Evolutionary conservation across 2,797 vertebrate species (phyloP).

Genomic region (Triplophysa bombifrons): DNA sequence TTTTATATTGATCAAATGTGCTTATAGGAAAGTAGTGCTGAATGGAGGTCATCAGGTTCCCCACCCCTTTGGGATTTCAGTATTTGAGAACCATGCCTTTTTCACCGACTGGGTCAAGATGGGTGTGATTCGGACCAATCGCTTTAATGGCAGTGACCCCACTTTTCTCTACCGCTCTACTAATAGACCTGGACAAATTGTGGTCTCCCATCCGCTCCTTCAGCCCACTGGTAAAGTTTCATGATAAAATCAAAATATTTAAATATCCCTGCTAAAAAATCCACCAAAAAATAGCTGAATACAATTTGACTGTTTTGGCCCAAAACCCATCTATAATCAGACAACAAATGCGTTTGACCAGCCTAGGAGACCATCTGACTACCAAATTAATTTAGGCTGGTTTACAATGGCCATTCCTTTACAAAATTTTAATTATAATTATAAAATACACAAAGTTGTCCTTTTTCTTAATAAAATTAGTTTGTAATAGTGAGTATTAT

Average conservation of each 20-base stretch:
- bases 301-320: neutral
- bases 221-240: slow-evolving; percentile 69
- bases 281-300: neutral
- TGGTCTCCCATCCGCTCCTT: slow-evolving; percentile 67
- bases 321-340: neutral
- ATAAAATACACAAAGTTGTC: too few relatives aligned
- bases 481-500: neutral
- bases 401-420: neutral
- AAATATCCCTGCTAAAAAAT: neutral
- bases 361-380: neutral
- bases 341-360: neutral
- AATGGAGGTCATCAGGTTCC: slow-evolving; percentile 71
- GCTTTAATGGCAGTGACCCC: slow-evolving; percentile 74
- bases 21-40: slow-evolving; percentile 72
- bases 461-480: neutral
- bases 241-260: slow-evolving; percentile 2
- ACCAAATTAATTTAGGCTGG: neutral
- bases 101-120: slow-evolving; percentile 81
- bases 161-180: slow-evolving; percentile 69
- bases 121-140: slow-evolving; percentile 73
- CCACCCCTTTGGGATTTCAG: slow-evolving; percentile 73
- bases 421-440: neutral
- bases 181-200: slow-evolving; percentile 70
- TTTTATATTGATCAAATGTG: slow-evolving; percentile 1
- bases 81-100: slow-evolving; percentile 78